Evolutionary conservation across 2,113 vertebrate species (phyloP), one percentile per base, ranked within the genome.

Genomic region (Pongo abelii): DNA sequence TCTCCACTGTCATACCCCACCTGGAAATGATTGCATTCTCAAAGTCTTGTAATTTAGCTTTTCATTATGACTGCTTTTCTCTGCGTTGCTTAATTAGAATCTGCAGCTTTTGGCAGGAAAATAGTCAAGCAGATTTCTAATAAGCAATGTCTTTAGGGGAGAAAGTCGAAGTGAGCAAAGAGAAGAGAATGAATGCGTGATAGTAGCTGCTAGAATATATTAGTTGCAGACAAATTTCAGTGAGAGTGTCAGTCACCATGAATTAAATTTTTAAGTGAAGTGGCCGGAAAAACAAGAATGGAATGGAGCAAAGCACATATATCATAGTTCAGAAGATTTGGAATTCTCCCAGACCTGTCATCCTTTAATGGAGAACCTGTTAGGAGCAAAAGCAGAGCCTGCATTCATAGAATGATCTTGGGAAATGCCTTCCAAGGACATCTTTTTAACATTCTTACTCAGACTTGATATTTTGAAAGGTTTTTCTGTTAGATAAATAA

Each of bases 41-140:
- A 94, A 84, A 64, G n/a, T 88, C 79, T 93, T 93, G 32, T 81
- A 96, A 94, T 97, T 97, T 97, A 92, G 38, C 16, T 92, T 96
- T 95, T 94, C 80, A 32, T 97, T 96, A 94, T 89, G 61, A 89
- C 78, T 96, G 86, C 38, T 97, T 97, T 96, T 96, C 67, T 97
- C 59, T 89, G 40, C 93, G 84, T 97, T 97, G 97, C 81, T 97
- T 97, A 97, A 97, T 97, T 98, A 97, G 86, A 97, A 97, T 87
- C 69, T 78, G 57, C n/a, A 92, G 86, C 38, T 89, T 97, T 97
- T 98, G 96, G 96, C 95, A 97, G 95, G 75, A 97, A 97, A 97
- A 97, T 77, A 74, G 61, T 94, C 92, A 64, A 97, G 95, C 95
- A 84, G 72, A 96, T 98, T 98, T 97, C 87, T 96, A 95, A 92